Evolutionary conservation across 2,113 vertebrate species (phyloP).

Genomic region (Nipponia nippon): DNA sequence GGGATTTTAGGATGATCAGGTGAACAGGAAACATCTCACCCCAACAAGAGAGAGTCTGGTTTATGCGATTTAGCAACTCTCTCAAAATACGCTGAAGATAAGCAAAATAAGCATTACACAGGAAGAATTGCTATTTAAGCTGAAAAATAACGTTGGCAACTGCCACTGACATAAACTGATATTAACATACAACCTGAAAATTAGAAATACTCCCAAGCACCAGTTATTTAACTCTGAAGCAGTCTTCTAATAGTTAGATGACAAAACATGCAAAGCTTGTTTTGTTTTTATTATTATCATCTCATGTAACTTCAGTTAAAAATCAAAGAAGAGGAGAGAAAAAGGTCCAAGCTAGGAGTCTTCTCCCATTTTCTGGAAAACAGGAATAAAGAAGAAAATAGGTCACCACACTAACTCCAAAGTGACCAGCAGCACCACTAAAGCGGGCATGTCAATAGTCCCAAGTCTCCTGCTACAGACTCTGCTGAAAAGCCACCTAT

Average conservation of each 20-base stretch:
- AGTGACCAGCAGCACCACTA: neutral
- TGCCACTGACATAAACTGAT: neutral
- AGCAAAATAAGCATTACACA: neutral
- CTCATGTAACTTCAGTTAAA: neutral
- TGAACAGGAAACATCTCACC: neutral
- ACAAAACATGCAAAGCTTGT: neutral
- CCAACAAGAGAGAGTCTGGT: neutral
- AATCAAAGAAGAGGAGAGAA: neutral
- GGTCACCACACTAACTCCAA: neutral
- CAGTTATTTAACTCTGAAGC: neutral
- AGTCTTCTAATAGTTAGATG: neutral
- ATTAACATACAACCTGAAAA: neutral
- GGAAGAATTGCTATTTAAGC: neutral
- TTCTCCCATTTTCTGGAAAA: neutral
- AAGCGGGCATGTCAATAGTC: neutral
- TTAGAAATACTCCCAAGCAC: neutral
- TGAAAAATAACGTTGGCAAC: neutral
- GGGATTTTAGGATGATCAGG: neutral
- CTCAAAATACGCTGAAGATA: neutral
- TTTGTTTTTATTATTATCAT: neutral
- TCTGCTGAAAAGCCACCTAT: neutral
- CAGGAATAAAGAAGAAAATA: neutral
- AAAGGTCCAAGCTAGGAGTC: neutral
- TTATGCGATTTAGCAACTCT: neutral
- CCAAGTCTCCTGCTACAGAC: neutral